Conservation (phyloP, 2,888 invertebrate species). For the Graphium colonna region DNA sequence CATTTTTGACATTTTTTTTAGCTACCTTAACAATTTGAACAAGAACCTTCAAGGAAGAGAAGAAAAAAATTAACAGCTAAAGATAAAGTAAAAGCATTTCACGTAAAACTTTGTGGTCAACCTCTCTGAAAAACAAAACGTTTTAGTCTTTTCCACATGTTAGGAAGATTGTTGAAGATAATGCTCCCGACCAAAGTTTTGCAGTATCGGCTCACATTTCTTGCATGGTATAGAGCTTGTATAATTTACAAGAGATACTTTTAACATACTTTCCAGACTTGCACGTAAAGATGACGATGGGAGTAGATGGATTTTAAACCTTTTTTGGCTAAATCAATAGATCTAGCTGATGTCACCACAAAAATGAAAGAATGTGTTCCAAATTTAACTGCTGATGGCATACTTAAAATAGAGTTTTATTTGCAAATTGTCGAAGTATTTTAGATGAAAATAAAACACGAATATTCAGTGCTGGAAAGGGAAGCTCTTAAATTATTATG, state of each 20-base stretch:
- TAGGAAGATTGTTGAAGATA: slow-evolving; percentile 32
- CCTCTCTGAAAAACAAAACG: slow-evolving; percentile 30
- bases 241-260: slow-evolving; percentile 26
- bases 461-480: neutral
- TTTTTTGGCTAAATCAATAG: slow-evolving; percentile 21
- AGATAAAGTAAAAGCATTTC: slow-evolving; percentile 23
- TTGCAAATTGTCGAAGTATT: neutral
- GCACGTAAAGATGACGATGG: slow-evolving; percentile 36
- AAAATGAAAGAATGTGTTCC: slow-evolving; percentile 31
- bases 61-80: slow-evolving; percentile 33
- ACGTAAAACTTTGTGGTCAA: slow-evolving; percentile 32
- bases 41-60: slow-evolving; percentile 27
- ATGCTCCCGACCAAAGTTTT: slow-evolving; percentile 25
- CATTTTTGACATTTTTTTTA: slow-evolving; percentile 1
- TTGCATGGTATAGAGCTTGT: slow-evolving; percentile 35
- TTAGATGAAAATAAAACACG: neutral
- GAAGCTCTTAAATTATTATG: neutral
- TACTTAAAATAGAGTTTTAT: slow-evolving; percentile 32
- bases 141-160: slow-evolving; percentile 18
- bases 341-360: slow-evolving; percentile 31
- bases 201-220: slow-evolving; percentile 27
- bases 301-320: slow-evolving; percentile 35
- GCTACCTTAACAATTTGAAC: slow-evolving; percentile 27
- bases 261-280: slow-evolving; percentile 28
- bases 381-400: slow-evolving; percentile 35